Conservation (phyloP, 2,888 invertebrate species). For the Protophormia terraenovae region DNA sequence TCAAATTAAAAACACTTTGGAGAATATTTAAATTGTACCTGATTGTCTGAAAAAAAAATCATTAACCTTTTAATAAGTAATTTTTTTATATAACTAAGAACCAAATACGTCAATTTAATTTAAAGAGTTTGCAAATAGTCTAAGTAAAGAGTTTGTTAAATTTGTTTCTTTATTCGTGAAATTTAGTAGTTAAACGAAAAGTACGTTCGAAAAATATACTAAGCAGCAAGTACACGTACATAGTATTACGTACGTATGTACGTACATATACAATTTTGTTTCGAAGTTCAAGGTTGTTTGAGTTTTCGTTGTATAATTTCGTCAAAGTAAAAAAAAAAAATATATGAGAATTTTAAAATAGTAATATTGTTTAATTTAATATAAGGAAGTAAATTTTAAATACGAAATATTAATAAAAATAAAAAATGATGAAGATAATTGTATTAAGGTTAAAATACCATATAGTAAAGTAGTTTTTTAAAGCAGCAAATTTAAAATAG, state of each 20-base stretch:
- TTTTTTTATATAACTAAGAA: not conserved
- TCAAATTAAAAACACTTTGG: not conserved
- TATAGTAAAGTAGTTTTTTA: no score
- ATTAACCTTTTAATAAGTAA: conserved; percentile 40
- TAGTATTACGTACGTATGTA: not conserved
- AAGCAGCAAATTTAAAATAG: no score
- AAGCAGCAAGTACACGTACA: not conserved
- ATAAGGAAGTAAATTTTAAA: not conserved
- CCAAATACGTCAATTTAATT: not conserved
- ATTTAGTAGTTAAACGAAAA: not conserved
- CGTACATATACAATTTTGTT: not conserved
- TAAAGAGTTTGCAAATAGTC: not conserved
- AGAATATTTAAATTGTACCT: conserved; percentile 13
- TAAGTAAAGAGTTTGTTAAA: not conserved
- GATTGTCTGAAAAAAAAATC: conserved; percentile 22
- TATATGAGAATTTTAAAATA: not conserved
- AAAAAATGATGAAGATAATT: not conserved
- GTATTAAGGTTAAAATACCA: no score
- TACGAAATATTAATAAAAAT: not conserved
- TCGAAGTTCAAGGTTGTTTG: conserved; percentile 45
- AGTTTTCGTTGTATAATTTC: not conserved
- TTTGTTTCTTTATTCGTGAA: not conserved
- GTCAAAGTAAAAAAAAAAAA: no score
- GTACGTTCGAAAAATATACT: not conserved
- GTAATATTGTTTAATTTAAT: not conserved